Conservation (phyloP, 2,797 vertebrate genomes). For the Oreortyx pictus region DNA sequence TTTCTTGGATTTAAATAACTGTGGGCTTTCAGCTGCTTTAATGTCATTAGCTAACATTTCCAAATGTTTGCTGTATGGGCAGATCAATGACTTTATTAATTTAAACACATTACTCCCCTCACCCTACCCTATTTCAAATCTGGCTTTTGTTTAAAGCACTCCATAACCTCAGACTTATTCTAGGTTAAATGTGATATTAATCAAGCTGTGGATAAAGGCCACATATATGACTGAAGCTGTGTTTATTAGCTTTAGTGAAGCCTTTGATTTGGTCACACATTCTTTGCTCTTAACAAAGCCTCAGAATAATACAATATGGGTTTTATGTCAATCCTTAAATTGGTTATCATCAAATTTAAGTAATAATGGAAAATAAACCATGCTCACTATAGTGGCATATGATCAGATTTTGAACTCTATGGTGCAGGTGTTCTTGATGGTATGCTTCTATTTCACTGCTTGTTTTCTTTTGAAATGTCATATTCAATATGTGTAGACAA, state of each 20-base stretch:
- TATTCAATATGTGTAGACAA: not conserved
- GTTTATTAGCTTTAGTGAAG: constrained; percentile 75
- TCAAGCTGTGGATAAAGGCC: constrained; percentile 76
- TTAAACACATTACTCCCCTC: constrained; percentile 59
- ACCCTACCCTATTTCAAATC: constrained; percentile 56
- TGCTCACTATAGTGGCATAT: constrained; percentile 1
- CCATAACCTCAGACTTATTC: constrained; percentile 70
- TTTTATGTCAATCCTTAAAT: constrained; percentile 66
- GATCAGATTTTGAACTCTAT: constrained; percentile 45
- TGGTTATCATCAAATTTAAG: constrained; percentile 66
- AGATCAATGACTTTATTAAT: constrained; percentile 71
- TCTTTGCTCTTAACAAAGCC: constrained; percentile 71
- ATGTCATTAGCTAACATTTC: constrained; percentile 50
- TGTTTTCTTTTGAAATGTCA: constrained; percentile 54
- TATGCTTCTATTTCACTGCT: not conserved
- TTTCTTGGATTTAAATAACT: constrained; percentile 50
- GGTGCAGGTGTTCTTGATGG: constrained; percentile 11
- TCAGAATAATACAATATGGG: constrained; percentile 62
- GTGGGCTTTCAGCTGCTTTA: constrained; percentile 26
- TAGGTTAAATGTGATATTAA: constrained; percentile 78
- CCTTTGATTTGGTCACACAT: constrained; percentile 77
- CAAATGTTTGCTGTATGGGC: constrained; percentile 53
- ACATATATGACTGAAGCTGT: constrained; percentile 68
- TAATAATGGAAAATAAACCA: constrained; percentile 55
- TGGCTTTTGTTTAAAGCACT: constrained; percentile 76